Conservation (phyloP, 2,113 vertebrate genomes). For the Lanius ludovicianus region DNA sequence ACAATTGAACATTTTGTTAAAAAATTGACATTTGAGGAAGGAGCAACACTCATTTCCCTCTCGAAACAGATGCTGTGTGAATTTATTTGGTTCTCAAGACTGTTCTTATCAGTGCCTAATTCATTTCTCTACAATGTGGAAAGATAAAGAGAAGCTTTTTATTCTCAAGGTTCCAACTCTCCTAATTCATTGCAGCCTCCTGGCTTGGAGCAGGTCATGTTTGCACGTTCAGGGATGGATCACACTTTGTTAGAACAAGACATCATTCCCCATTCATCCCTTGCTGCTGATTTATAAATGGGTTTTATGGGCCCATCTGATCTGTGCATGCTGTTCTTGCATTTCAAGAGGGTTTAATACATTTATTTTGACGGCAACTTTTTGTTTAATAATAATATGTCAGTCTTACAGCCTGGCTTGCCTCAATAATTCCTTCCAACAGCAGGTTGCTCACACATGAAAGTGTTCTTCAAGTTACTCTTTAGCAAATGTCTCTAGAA, state of each 20-base stretch:
- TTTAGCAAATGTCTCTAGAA: not conserved
- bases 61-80: not conserved
- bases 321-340: not conserved
- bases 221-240: not conserved
- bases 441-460: not conserved
- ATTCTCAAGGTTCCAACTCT: not conserved
- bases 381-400: not conserved
- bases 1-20: not conserved
- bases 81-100: not conserved
- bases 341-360: not conserved
- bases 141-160: not conserved
- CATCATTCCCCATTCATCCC: not conserved
- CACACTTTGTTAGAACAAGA: not conserved
- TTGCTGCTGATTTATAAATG: slow-evolving; percentile 6
- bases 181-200: not conserved
- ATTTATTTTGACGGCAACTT: not conserved
- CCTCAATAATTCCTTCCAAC: not conserved
- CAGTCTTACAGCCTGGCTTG: not conserved
- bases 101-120: not conserved
- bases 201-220: not conserved
- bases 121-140: not conserved
- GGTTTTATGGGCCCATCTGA: not conserved
- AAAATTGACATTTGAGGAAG: not conserved
- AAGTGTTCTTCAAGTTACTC: not conserved
- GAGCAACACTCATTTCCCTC: not conserved